Conservation (phyloP, 2,113 vertebrate species). For the Natator depressus region DNA sequence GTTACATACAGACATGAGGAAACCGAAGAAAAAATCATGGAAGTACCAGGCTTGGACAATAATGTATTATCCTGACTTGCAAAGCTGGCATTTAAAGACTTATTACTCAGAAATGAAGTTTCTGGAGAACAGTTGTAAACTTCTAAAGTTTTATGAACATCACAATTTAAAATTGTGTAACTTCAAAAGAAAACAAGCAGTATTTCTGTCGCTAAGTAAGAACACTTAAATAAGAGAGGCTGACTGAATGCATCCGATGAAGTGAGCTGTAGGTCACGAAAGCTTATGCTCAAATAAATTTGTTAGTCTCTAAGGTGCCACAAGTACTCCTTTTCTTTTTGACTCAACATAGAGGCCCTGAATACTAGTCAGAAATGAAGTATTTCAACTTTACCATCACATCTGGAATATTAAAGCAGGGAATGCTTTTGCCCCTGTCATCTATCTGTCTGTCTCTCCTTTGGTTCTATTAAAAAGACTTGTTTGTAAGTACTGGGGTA, state of each 20-base stretch:
- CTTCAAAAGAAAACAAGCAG: not conserved
- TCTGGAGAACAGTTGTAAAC: not conserved
- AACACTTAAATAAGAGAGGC: not conserved
- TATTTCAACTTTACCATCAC: not conserved
- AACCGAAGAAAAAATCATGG: not conserved
- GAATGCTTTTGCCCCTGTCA: not conserved
- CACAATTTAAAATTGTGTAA: not conserved
- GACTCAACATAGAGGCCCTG: not conserved
- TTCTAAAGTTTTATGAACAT: not conserved
- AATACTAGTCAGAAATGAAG: not conserved
- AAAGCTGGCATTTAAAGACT: conserved; percentile 1
- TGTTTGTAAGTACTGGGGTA: not conserved
- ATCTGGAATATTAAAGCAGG: not conserved
- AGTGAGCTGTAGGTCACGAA: too few relatives aligned
- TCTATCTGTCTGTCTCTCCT: not conserved
- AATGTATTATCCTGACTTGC: not conserved
- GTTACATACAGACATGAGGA: not conserved
- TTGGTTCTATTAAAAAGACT: not conserved
- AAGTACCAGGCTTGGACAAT: conserved; percentile 17
- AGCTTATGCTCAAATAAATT: too few relatives aligned
- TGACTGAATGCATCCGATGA: not conserved
- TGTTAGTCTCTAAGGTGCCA: too few relatives aligned
- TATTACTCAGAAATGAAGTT: not conserved
- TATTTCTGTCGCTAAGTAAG: not conserved
- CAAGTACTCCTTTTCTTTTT: too few relatives aligned